These are phyloP conservation scores for Eleginops maclovinus DNA, from an alignment of 2,113 vertebrate genomes.

Conservation along the genomic window DNA sequence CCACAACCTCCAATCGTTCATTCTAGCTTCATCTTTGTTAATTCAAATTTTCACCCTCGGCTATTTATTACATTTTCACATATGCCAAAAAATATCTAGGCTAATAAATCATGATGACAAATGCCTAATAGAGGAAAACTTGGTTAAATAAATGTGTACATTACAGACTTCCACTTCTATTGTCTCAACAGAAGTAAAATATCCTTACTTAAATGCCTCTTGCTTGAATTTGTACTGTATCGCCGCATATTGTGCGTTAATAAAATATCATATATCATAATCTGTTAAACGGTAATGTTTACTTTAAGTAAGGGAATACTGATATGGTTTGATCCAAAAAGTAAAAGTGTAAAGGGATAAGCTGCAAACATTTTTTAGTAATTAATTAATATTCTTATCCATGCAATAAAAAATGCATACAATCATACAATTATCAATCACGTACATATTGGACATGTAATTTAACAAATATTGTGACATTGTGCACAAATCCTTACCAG, in stretches of 20 bases:
- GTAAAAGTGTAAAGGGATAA: neutral
- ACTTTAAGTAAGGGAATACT: neutral
- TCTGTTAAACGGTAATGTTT: neutral
- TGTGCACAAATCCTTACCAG: too few relatives aligned
- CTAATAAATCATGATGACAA: neutral
- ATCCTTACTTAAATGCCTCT: neutral
- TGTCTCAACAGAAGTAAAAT: neutral
- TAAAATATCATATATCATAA: too few relatives aligned
- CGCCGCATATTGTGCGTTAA: neutral
- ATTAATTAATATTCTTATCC: neutral
- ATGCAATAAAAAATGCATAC: neutral
- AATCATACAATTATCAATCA: neutral
- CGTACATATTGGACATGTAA: neutral
- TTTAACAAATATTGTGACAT: too few relatives aligned
- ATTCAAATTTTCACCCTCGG: conserved; percentile 12
- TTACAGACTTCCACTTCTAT: neutral
- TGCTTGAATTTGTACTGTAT: too few relatives aligned
- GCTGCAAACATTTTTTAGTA: neutral
- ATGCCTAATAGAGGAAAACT: neutral
- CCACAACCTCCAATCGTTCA: conserved; percentile 1
- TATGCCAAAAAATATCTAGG: neutral
- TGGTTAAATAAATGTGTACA: neutral
- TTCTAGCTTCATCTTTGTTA: conserved; percentile 23
- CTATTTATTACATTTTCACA: neutral
- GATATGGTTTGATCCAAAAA: neutral